Evolutionary conservation across 2,797 vertebrate species (phyloP).

Genomic region (Australoheros facetus): DNA sequence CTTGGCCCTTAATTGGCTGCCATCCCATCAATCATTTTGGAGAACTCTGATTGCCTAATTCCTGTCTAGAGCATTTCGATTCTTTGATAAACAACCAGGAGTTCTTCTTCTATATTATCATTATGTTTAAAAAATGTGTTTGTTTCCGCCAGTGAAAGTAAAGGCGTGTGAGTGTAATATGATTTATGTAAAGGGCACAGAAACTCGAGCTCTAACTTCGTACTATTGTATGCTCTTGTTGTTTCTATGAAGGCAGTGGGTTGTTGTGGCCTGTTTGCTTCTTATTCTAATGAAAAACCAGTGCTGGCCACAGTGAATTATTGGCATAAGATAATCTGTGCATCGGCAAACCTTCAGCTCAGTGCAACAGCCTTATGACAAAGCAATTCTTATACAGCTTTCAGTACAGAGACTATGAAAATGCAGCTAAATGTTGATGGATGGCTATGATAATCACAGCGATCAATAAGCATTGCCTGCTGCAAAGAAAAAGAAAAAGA

Average conservation of each 20-base stretch:
- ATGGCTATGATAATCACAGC: constrained; percentile 73
- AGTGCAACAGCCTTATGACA: constrained; percentile 41
- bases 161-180: constrained; percentile 42
- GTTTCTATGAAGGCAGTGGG: constrained; percentile 30
- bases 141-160: constrained; percentile 11
- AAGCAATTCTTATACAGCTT: constrained; percentile 50
- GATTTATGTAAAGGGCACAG: constrained; percentile 53
- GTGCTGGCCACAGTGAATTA: constrained; percentile 23
- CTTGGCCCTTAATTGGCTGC: constrained; percentile 40
- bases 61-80: constrained; percentile 5
- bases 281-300: constrained; percentile 23
- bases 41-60: constrained; percentile 43
- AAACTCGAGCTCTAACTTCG: constrained; percentile 34
- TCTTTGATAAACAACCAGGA: constrained; percentile 21
- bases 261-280: constrained; percentile 11
- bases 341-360: constrained; percentile 35
- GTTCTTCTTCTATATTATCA: constrained; percentile 28
- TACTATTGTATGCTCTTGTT: constrained; percentile 23
- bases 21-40: constrained; percentile 47
- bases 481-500: constrained; percentile 53
- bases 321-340: constrained; percentile 31
- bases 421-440: constrained; percentile 57
- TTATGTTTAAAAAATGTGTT: constrained; percentile 13
- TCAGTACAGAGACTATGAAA: constrained; percentile 54
- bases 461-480: constrained; percentile 55